These are phyloP conservation scores for Amphiprion percula DNA, from an alignment of 2,113 vertebrate genomes.

Conservation along the genomic window DNA sequence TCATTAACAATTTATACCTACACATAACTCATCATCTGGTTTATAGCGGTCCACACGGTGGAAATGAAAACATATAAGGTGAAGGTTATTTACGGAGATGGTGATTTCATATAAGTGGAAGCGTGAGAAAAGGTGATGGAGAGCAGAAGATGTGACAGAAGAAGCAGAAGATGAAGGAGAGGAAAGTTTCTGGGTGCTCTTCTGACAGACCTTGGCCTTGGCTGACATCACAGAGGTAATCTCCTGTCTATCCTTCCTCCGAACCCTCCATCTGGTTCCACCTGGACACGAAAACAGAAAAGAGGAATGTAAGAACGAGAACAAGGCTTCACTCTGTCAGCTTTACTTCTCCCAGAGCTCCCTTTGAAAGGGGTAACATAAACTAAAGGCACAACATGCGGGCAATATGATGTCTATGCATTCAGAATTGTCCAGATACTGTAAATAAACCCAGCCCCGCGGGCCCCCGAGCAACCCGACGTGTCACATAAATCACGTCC, in stretches of 20 bases:
- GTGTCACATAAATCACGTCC: constrained; percentile 81
- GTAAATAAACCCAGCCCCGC: constrained; percentile 56
- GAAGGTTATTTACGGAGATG: constrained; percentile 22
- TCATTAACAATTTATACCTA: constrained; percentile 52
- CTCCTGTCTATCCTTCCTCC: constrained; percentile 63
- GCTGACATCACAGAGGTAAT: constrained; percentile 67
- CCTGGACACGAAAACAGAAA: constrained; percentile 75
- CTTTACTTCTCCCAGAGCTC: constrained; percentile 48
- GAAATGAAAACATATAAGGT: constrained; percentile 33
- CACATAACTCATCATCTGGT: constrained; percentile 39
- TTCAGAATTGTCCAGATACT: constrained; percentile 68
- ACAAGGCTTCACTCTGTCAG: constrained; percentile 67
- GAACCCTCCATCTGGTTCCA: constrained; percentile 77
- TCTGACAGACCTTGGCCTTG: constrained; percentile 72
- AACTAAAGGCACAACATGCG: constrained; percentile 76
- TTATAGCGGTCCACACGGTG: constrained; percentile 24
- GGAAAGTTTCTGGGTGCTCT: constrained; percentile 4
- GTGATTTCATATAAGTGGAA: constrained; percentile 20
- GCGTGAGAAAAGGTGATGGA: constrained; percentile 2
- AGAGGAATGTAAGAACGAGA: constrained; percentile 64
- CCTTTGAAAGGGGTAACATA: constrained; percentile 70
- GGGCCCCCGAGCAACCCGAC: constrained; percentile 60
- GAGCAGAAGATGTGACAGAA: background rate
- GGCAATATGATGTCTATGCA: constrained; percentile 65
- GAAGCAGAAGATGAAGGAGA: background rate